Conservation (phyloP, 2,797 vertebrate species). For the Okamejei kenojei region DNA sequence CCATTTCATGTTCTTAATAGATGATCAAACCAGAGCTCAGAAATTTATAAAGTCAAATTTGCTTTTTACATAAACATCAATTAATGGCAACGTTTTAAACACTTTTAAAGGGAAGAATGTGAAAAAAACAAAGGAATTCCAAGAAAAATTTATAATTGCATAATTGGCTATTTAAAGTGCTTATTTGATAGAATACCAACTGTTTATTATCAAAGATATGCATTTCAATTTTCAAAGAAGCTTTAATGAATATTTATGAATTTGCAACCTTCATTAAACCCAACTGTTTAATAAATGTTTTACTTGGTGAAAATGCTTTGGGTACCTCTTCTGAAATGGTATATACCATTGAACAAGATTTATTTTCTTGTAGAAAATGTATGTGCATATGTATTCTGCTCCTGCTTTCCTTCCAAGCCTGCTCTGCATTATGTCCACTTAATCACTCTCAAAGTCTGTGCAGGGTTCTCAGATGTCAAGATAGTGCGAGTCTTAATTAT, state of each 20-base stretch:
- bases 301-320: not conserved
- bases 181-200: constrained; percentile 25
- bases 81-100: constrained; percentile 47
- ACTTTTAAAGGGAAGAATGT: constrained; percentile 44
- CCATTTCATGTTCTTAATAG: constrained; percentile 16
- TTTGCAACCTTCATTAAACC: not conserved
- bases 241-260: not conserved
- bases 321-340: not conserved
- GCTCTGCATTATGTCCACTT: not conserved
- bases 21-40: constrained; percentile 42
- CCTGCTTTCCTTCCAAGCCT: not conserved
- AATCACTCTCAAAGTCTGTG: not conserved
- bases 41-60: constrained; percentile 46
- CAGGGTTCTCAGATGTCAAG: not conserved
- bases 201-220: not conserved
- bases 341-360: not conserved
- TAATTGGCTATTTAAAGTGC: constrained; percentile 39
- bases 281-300: not conserved
- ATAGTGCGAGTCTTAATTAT: constrained; percentile 10
- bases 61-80: constrained; percentile 46
- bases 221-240: constrained; percentile 12
- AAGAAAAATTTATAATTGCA: constrained; percentile 45
- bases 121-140: constrained; percentile 48
- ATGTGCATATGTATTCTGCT: not conserved
- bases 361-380: not conserved